Conservation (phyloP, 2,113 vertebrate genomes). For the Salvelinus fontinalis region DNA sequence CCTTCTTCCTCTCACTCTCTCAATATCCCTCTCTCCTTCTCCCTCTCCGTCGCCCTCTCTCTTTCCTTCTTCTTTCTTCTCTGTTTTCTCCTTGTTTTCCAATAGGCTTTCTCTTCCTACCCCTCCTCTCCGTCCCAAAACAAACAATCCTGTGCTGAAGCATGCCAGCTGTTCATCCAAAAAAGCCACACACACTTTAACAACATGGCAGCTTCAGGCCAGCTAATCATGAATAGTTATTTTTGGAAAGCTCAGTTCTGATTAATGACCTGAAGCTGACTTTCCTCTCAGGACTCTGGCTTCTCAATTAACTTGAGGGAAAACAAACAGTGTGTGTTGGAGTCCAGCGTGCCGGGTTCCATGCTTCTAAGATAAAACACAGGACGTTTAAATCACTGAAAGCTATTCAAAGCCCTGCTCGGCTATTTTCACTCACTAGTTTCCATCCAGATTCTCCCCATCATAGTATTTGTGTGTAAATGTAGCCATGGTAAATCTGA, state of each 20-base stretch:
- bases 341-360: conserved; percentile 32
- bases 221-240: no score
- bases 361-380: conserved; percentile 27
- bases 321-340: conserved; percentile 30
- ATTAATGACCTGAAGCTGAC: no score
- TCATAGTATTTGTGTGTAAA: no score
- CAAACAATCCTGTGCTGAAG: conserved; percentile 66
- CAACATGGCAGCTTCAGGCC: conserved; percentile 19
- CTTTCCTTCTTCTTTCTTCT: neutral
- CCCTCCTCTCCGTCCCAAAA: conserved; percentile 55
- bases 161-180: conserved; percentile 69
- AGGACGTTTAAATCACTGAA: conserved; percentile 11
- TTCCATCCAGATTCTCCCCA: no score
- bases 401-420: no score
- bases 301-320: no score
- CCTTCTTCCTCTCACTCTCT: no score
- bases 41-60: neutral
- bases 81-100: conserved; percentile 25
- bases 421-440: no score
- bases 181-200: conserved; percentile 44
- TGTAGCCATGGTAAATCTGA: no score
- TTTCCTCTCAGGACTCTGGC: no score
- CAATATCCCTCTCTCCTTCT: no score
- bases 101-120: conserved; percentile 46
- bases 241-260: no score